Percentiles rank a stretch among this genome's conserved stretches.
phyloP scores from a whole-genome alignment of 2,888 invertebrate genomes.

The Epinotia nisella region DNA sequence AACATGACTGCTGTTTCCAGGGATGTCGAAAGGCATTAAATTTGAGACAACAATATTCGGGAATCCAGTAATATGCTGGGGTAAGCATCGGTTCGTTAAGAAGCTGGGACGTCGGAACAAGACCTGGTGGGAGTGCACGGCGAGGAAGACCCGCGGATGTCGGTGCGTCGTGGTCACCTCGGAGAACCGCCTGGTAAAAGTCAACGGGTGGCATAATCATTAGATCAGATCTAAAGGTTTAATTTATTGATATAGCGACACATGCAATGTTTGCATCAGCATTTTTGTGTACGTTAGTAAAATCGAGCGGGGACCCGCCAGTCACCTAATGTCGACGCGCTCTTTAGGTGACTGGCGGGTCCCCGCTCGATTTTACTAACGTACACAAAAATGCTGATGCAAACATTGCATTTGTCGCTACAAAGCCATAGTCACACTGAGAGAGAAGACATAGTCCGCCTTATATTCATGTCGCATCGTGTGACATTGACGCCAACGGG shows the following conservation, averaged over 20 bases:
- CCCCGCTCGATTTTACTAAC: too few species aligned
- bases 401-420: too few species aligned
- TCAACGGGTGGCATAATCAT: constrained; percentile 77
- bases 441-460: too few species aligned
- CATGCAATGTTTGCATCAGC: too few species aligned
- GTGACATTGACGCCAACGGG: too few species aligned
- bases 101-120: constrained; percentile 67
- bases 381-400: too few species aligned
- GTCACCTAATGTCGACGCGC: too few species aligned
- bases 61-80: constrained; percentile 74
- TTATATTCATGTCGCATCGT: too few species aligned
- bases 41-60: constrained; percentile 71
- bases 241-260: not conserved
- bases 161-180: constrained; percentile 72
- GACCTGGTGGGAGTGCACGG: constrained; percentile 78
- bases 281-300: too few species aligned
- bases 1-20: constrained; percentile 24
- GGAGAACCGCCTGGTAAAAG: constrained; percentile 66
- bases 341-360: too few species aligned
- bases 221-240: constrained; percentile 42
- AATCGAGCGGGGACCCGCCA: too few species aligned
- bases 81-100: constrained; percentile 73
- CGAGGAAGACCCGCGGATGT: constrained; percentile 67
- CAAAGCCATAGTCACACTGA: too few species aligned
- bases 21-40: constrained; percentile 52